Percentiles rank a stretch among this genome's conserved stretches.
These are phyloP conservation scores for Leptobrachium ailaonicum DNA, from an alignment of 2,113 vertebrate genomes.

Conservation along the genomic window DNA sequence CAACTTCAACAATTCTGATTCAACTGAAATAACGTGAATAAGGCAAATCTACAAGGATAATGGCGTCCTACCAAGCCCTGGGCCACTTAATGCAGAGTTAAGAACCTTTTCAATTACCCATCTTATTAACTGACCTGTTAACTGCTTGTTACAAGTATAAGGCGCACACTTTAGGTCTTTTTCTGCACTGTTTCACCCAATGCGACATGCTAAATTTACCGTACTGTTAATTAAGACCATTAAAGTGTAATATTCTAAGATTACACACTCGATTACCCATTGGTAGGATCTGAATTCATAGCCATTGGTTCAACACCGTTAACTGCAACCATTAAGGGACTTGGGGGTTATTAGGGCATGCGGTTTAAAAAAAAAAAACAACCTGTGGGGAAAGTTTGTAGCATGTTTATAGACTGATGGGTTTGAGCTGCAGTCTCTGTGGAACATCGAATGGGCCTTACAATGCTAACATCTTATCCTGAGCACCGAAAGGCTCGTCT, in stretches of 20 bases:
- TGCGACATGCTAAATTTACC: constrained; percentile 37
- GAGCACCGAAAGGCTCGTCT: too few species aligned
- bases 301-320: constrained; percentile 29
- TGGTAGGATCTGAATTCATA: constrained; percentile 32
- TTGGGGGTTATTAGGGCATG: constrained; percentile 7
- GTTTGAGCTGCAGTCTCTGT: background rate
- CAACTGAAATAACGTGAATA: too few species aligned
- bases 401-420: background rate
- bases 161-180: constrained; percentile 5
- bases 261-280: constrained; percentile 34
- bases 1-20: too few species aligned
- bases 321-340: constrained; percentile 10
- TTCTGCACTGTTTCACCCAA: constrained; percentile 38
- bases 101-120: constrained; percentile 29
- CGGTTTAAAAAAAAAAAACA: background rate
- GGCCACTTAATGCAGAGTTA: constrained; percentile 18
- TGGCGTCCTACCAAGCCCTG: background rate
- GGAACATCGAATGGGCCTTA: background rate
- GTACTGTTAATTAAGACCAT: constrained; percentile 30
- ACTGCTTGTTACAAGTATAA: constrained; percentile 27
- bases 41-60: background rate
- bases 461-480: background rate
- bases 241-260: constrained; percentile 39
- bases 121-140: constrained; percentile 31
- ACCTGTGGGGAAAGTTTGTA: background rate